Evolutionary conservation across 1,140 invertebrate species (phyloP).

Genomic region (Musca domestica): DNA sequence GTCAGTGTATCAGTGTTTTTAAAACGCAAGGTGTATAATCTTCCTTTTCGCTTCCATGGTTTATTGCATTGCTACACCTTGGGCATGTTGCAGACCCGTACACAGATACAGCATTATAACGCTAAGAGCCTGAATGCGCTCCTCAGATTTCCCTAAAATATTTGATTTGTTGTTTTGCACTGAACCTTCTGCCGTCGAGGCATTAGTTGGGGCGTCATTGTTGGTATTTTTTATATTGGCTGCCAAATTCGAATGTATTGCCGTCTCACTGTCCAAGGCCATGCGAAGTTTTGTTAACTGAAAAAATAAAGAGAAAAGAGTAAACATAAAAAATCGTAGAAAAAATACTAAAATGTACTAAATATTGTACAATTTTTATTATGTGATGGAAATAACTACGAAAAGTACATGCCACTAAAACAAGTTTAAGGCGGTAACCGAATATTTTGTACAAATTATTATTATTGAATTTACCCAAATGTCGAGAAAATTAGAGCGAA

Average conservation of each 20-base stretch:
- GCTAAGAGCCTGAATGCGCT: slow-evolving; percentile 73
- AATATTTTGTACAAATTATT: no score
- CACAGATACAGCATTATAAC: slow-evolving; percentile 80
- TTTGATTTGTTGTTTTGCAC: slow-evolving; percentile 51
- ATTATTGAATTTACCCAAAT: no score
- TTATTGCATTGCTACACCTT: slow-evolving; percentile 43
- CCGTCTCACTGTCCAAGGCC: slow-evolving; percentile 48
- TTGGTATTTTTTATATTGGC: neutral
- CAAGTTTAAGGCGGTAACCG: no score
- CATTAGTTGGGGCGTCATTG: slow-evolving; percentile 1
- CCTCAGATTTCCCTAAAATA: slow-evolving; percentile 65
- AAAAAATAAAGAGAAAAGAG: neutral
- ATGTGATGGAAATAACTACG: no score
- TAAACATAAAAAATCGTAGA: no score
- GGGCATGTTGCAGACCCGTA: slow-evolving; percentile 67
- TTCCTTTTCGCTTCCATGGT: neutral
- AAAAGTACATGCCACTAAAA: no score
- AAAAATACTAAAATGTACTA: neutral
- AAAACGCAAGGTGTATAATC: neutral
- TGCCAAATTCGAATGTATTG: slow-evolving; percentile 28
- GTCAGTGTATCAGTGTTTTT: no score
- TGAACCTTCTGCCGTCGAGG: neutral
- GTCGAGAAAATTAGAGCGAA: no score
- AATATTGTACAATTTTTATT: neutral
- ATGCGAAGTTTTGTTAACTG: slow-evolving; percentile 46